Base-by-base conservation (phyloP, 2,888 invertebrate species). In the Craniophora ligustri region DNA sequence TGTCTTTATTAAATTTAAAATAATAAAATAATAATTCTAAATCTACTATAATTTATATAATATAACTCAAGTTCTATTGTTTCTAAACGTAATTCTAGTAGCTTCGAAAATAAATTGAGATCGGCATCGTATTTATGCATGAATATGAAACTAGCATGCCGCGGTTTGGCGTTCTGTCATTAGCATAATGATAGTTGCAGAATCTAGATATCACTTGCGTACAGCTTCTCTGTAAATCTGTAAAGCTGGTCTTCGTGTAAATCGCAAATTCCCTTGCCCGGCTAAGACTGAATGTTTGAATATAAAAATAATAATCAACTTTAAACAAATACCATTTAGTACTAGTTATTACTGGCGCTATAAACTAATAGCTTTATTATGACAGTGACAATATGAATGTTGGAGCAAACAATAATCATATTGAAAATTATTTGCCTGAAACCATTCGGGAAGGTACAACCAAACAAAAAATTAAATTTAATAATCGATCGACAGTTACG, bases 1-100 rank as follows among this genome's bases (percentile, higher is more conserved):
- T 91, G 91, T 92, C 92, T 91, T 92, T 88, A 89, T 87, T 84
- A n/a, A n/a, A n/a, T n/a, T n/a, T n/a, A n/a, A n/a, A n/a, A n/a
- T 73, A 81, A 85, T 82, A 79, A 82, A 85, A 82, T 83, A 85
- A 85, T 87, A 81, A 21, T 14, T 76, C 76, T 86, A 81, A 67
- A 62, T 76, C 82, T 83, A 81, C 61, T 75, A 83, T 77, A 85
- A 79, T 79, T 81, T 83, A 83, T 80, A 76, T 82, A 83, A 82
- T 82, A 86, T 85, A 86, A 85, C 81, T 85, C 83, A 80, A 79
- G 70, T 57, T 78, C 76, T 83, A 81, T 82, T 79, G 77, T 78
- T 69, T 71, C 74, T 77, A 82, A 80, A 82, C 60, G 84, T 87
- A 86, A 85, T 80, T 80, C 91, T 93, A 92, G 86, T 93, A 93